These are phyloP conservation scores for Numenius arquata DNA, from an alignment of 2,113 vertebrate genomes.

Conservation along the genomic window DNA sequence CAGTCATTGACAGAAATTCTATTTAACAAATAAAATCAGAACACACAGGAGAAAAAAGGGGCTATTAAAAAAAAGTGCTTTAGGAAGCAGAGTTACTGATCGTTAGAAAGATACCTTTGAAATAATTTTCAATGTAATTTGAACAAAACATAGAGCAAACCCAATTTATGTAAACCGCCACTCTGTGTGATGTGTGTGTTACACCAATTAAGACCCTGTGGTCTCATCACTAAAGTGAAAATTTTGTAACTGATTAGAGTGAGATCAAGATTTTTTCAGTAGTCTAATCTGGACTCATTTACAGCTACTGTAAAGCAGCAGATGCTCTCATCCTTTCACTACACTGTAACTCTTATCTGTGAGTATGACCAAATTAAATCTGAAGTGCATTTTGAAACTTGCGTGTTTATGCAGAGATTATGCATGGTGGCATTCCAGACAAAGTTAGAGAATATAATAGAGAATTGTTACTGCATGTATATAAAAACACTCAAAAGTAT, in stretches of 20 bases:
- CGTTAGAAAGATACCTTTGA: not conserved
- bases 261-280: not conserved
- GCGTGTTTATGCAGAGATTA: not conserved
- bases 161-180: not conserved
- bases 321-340: not conserved
- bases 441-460: not conserved
- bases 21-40: not conserved
- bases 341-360: not conserved
- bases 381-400: not conserved
- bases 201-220: not conserved
- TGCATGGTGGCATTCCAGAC: not conserved
- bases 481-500: not conserved
- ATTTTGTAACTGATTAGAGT: not conserved
- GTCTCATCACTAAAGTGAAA: not conserved
- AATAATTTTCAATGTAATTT: not conserved
- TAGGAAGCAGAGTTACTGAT: not conserved
- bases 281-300: not conserved
- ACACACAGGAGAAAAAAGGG: not conserved
- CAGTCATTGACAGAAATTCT: not conserved
- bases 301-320: not conserved
- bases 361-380: not conserved
- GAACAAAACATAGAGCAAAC: not conserved
- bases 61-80: not conserved
- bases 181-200: not conserved
- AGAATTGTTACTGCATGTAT: not conserved